These are phyloP conservation scores for Cephalopterus ornatus DNA, from an alignment of 2,113 vertebrate genomes.

Conservation along the genomic window DNA sequence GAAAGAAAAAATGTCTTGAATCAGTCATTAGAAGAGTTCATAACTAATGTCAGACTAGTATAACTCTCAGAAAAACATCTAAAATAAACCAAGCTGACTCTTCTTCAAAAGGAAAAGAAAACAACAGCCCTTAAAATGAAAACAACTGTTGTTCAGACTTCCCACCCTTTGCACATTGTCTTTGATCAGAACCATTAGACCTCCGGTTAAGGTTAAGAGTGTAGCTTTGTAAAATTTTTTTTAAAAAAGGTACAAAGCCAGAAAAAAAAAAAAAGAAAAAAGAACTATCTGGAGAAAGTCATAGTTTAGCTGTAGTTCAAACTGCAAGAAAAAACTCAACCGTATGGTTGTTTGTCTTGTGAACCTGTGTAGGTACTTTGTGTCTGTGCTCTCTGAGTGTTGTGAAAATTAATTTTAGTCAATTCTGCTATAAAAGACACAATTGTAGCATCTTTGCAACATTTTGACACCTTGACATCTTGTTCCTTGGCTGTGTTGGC, in stretches of 20 bases:
- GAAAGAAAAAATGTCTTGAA: neutral
- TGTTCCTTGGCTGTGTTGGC: neutral
- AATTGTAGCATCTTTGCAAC: neutral
- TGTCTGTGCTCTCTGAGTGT: neutral
- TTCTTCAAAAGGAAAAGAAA: constrained; percentile 55
- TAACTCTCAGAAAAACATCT: constrained; percentile 3
- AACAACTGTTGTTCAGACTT: constrained; percentile 22
- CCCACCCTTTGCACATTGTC: neutral
- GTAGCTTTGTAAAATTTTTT: neutral
- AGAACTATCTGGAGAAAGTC: neutral
- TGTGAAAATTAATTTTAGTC: neutral
- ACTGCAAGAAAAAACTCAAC: neutral
- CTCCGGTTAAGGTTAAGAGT: neutral
- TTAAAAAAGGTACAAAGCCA: neutral
- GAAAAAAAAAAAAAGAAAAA: neutral
- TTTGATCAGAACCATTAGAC: constrained; percentile 2
- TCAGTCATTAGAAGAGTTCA: constrained; percentile 22
- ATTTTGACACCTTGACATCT: neutral
- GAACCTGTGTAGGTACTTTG: neutral
- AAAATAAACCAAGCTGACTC: constrained; percentile 45
- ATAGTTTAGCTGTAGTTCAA: neutral
- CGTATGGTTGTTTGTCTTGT: neutral
- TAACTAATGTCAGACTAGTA: neutral
- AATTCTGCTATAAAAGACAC: neutral
- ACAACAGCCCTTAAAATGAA: constrained; percentile 14